Conservation (phyloP, 2,797 vertebrate species). For the Bufotes viridis region DNA sequence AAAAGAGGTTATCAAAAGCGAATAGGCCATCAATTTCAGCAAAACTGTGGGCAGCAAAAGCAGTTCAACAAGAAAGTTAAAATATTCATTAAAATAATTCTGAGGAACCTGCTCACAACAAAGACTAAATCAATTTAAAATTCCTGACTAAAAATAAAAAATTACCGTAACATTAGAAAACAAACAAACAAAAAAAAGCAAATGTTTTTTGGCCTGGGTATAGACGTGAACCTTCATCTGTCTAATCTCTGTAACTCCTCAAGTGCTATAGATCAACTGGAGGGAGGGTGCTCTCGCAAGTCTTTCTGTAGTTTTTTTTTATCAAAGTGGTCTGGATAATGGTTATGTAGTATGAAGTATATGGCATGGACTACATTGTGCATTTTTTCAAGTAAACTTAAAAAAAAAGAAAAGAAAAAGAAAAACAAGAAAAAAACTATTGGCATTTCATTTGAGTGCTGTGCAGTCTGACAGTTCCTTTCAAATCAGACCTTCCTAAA, state of each 20-base stretch:
- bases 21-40: too few relatives aligned
- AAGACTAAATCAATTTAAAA: too few relatives aligned
- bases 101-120: too few relatives aligned
- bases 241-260: not conserved
- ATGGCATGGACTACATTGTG: not conserved
- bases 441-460: conserved; percentile 41
- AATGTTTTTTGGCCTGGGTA: too few relatives aligned
- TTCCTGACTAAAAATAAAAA: too few relatives aligned
- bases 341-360: not conserved
- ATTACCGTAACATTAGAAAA: too few relatives aligned
- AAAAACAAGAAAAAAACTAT: not conserved
- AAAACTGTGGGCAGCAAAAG: too few relatives aligned
- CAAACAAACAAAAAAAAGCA: too few relatives aligned
- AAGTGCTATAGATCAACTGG: not conserved
- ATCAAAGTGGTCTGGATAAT: not conserved
- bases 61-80: too few relatives aligned
- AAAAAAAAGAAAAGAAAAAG: not conserved
- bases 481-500: conserved; percentile 39
- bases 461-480: conserved; percentile 53
- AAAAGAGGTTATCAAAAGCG: too few relatives aligned
- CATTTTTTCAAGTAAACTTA: not conserved
- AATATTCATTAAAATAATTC: too few relatives aligned
- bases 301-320: not conserved
- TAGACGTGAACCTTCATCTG: not conserved
- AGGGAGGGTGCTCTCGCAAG: not conserved